A percentile compares a stretch with the other conserved stretches of the same genome.
Evolutionary conservation across 2,888 invertebrate species (phyloP).

Genomic region (Dichetophora obliterata): DNA sequence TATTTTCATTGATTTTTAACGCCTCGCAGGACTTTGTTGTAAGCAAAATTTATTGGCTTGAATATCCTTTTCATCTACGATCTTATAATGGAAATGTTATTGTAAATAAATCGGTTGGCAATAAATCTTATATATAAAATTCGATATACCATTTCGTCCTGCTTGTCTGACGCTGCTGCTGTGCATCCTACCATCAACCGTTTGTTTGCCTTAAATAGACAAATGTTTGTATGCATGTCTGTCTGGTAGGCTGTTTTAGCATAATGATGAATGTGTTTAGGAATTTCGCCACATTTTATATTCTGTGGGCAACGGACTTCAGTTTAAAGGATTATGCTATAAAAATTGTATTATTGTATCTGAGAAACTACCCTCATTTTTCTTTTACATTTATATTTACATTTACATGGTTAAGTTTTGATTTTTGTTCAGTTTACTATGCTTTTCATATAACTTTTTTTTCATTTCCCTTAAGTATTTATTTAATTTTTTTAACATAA

Average conservation of each 20-base stretch:
- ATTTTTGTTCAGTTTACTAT: too few species aligned
- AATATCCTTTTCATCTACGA: not conserved
- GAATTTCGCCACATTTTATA: conserved; percentile 15
- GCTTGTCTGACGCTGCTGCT: not conserved
- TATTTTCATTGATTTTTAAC: not conserved
- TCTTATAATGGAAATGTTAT: not conserved
- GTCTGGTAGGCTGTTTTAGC: not conserved
- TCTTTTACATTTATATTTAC: too few species aligned
- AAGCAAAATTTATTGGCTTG: not conserved
- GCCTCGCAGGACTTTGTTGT: not conserved
- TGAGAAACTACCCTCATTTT: too few species aligned
- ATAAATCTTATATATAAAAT: conserved; percentile 66
- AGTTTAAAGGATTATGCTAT: not conserved
- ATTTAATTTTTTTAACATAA: too few species aligned
- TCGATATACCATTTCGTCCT: conserved; percentile 62
- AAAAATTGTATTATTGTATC: too few species aligned
- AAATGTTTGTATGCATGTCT: not conserved
- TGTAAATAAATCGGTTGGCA: conserved; percentile 64
- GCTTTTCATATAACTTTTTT: too few species aligned
- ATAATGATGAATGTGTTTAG: conserved; percentile 22
- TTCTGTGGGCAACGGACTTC: not conserved
- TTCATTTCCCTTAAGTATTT: too few species aligned
- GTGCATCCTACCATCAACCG: not conserved
- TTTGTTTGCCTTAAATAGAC: not conserved
- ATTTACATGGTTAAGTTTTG: too few species aligned